Evolutionary conservation across 2,113 vertebrate genomes (phyloP).

Genomic region (Apeltes quadracus): DNA sequence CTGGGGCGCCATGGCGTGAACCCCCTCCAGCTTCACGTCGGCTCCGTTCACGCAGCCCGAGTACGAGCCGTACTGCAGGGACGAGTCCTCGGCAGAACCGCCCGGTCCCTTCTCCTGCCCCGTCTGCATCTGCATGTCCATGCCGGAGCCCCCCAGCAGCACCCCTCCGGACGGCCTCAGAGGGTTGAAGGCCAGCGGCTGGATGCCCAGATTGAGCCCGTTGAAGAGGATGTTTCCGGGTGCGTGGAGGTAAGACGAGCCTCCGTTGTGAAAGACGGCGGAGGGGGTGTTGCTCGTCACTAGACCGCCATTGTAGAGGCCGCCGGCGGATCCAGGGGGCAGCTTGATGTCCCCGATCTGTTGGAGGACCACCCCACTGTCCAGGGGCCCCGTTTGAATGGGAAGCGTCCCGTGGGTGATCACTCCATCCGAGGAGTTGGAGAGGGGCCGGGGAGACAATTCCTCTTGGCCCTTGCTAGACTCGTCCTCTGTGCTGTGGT

Average conservation of each 20-base stretch:
- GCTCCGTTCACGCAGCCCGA: slow-evolving; percentile 84
- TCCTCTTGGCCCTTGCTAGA: slow-evolving; percentile 98
- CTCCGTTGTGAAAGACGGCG: slow-evolving; percentile 91
- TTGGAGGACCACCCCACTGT: slow-evolving; percentile 93
- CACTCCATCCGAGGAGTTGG: slow-evolving; percentile 86
- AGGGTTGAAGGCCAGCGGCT: slow-evolving; percentile 87
- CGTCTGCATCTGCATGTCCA: slow-evolving; percentile 85
- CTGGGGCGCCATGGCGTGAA: slow-evolving; percentile 86
- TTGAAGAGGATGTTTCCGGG: slow-evolving; percentile 95
- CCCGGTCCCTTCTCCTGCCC: slow-evolving; percentile 89
- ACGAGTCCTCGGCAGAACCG: slow-evolving; percentile 79
- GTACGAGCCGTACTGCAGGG: slow-evolving; percentile 85
- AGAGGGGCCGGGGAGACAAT: slow-evolving; percentile 91
- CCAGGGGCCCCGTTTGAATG: slow-evolving; percentile 83
- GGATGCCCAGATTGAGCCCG: slow-evolving; percentile 91
- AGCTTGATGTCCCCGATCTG: slow-evolving; percentile 97
- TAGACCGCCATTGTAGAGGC: slow-evolving; percentile 91
- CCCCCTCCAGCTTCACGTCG: slow-evolving; percentile 91
- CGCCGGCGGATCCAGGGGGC: slow-evolving; percentile 84
- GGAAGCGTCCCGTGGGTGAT: slow-evolving; percentile 83
- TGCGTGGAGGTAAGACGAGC: slow-evolving; percentile 92
- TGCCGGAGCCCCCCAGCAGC: slow-evolving; percentile 84
- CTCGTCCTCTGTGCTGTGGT: slow-evolving; percentile 98
- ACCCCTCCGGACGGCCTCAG: slow-evolving; percentile 85
- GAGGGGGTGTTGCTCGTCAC: slow-evolving; percentile 87